Conservation (phyloP, 2,888 invertebrate species). For the Leucozona laternaria region DNA sequence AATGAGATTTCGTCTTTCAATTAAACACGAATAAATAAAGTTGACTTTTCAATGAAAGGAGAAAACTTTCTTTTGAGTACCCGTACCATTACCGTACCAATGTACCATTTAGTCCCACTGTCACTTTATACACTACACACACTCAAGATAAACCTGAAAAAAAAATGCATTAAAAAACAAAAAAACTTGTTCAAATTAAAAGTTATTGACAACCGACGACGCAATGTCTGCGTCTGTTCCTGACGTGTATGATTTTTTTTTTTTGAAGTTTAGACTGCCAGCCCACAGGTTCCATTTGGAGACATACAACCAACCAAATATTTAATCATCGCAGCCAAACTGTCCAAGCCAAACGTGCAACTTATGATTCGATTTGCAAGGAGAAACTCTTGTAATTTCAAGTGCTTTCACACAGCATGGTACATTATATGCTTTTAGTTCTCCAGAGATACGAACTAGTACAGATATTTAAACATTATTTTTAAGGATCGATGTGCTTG, state of each 20-base stretch:
- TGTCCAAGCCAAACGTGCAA: conserved; percentile 1
- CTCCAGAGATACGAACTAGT: background rate
- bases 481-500: background rate
- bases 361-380: conserved; percentile 13
- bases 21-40: conserved; percentile 29
- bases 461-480: background rate
- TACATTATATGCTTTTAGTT: background rate
- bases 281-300: background rate
- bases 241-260: background rate
- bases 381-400: conserved; percentile 20
- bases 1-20: conserved; percentile 6
- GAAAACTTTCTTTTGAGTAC: conserved; percentile 25
- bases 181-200: conserved; percentile 17
- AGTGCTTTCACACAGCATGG: background rate
- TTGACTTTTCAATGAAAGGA: conserved; percentile 13
- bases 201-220: background rate
- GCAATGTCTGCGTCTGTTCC: background rate
- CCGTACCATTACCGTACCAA: background rate
- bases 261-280: background rate
- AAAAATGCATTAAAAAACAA: conserved; percentile 3
- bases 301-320: background rate
- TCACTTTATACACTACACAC: background rate
- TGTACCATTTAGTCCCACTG: background rate
- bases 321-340: background rate
- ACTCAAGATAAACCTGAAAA: conserved; percentile 13